Base-by-base conservation (phyloP, 2,888 invertebrate genomes). In the Zootermopsis nevadensis region DNA sequence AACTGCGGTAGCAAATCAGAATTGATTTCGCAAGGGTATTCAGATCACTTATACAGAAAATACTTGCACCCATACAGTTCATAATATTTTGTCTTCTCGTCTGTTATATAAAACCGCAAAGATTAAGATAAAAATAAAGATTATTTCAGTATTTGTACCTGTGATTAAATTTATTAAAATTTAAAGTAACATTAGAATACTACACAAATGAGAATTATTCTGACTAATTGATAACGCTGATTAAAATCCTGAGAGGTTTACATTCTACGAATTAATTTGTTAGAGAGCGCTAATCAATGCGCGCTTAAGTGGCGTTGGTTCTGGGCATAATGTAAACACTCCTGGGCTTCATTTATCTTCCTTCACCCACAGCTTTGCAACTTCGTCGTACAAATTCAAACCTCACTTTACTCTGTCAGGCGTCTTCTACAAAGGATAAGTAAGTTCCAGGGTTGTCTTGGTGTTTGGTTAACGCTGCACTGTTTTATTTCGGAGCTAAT, bases 261-360 rank as follows among this genome's bases (percentile, higher is more conserved):
- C 19, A 48, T 48, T 15, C 4, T 35, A 76, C 76, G 35, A 38
- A 66, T 79, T 60, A 66, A 66, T 66, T 79, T 33, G 79, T 60
- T 30, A 35, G 22, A 35, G 79, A 38, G 33, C n/a, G 6, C 24
- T 60, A 53, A 79, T 79, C 79, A 79, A 35, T 79, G 33, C 31
- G 7, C 6, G 74, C 31, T n/a, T 38, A 74, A 74, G 33, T 30
- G 15, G 33, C 66, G n/a, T 60, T 22, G 60, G 60, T 53, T 42
- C 35, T 30, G 77, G 77, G 77, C 55, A 35, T 66, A 79, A 79
- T 38, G 66, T 79, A 79, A 60, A 79, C 66, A 79, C 60, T 15
- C 48, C 31, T 33, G 30, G 22, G 60, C 77, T 55, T 79, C 77
- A 79, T 79, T 79, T 79, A 66, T 79, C 60, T 66, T 60, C 60